Conservation (phyloP, 2,113 vertebrate genomes). For the Gopherus flavomarginatus region DNA sequence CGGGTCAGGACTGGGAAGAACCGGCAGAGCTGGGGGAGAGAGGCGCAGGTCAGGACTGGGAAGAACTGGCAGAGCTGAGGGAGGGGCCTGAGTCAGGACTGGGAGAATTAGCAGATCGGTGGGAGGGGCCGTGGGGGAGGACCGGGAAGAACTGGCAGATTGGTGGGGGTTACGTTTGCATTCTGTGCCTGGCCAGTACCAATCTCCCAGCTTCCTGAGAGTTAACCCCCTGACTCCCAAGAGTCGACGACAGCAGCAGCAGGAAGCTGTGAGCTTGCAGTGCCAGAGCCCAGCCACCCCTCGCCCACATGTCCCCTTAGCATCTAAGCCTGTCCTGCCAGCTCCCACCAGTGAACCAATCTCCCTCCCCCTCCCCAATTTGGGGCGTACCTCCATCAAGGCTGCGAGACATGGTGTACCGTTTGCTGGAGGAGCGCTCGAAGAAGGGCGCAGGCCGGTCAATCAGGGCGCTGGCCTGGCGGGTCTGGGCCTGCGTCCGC, state of each 20-base stretch:
- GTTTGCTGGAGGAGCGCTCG: conserved; percentile 95
- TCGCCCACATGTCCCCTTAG: neutral
- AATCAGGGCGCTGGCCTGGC: conserved; percentile 96
- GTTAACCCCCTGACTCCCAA: neutral
- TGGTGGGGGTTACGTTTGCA: neutral
- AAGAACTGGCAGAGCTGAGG: too few relatives aligned
- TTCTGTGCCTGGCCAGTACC: neutral
- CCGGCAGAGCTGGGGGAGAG: neutral
- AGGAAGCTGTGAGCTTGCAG: neutral
- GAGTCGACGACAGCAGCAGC: neutral
- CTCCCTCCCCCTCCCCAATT: neutral
- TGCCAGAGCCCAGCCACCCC: neutral
- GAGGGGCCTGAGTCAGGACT: neutral
- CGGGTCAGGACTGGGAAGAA: neutral
- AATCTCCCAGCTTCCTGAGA: neutral
- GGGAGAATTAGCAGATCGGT: too few relatives aligned
- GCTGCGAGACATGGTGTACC: conserved; percentile 96
- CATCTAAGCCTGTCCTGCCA: rapidly evolving
- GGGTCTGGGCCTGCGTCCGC: conserved; percentile 95
- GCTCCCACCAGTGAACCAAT: neutral
- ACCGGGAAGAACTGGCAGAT: neutral
- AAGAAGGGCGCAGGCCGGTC: conserved; percentile 96
- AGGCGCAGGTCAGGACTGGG: neutral
- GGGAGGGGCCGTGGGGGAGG: neutral
- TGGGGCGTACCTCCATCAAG: conserved; percentile 91